A percentile compares a stretch with the other conserved stretches of the same genome.
Evolutionary conservation across 1,140 invertebrate species (phyloP).

Genomic region (Aradophagus sp.): DNA sequence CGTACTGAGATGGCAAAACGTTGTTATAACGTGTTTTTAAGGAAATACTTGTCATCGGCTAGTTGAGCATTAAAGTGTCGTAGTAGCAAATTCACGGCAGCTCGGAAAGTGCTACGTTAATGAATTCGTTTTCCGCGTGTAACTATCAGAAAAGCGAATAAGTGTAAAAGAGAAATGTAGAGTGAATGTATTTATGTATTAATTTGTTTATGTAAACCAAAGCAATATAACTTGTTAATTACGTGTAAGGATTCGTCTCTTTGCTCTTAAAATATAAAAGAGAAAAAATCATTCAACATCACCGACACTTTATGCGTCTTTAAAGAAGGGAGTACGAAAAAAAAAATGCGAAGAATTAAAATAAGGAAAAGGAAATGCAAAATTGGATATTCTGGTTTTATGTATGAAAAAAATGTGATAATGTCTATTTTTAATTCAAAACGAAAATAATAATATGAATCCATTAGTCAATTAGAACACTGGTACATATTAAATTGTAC

Average conservation of each 20-base stretch:
- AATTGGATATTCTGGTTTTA: conserved; percentile 35
- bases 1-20: too few relatives aligned
- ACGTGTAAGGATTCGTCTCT: conserved; percentile 56
- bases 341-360: conserved; percentile 18
- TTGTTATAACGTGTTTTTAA: too few relatives aligned
- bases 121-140: too few relatives aligned
- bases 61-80: too few relatives aligned
- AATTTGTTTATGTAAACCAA: conserved; percentile 62
- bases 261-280: conserved; percentile 55
- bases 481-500: conserved; percentile 47
- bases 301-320: conserved; percentile 32
- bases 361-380: conserved; percentile 28
- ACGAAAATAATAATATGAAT: too few relatives aligned
- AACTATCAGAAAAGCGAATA: conserved; percentile 27
- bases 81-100: too few relatives aligned
- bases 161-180: conserved; percentile 22
- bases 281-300: conserved; percentile 29
- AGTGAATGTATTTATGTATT: conserved; percentile 46
- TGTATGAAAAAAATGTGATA: conserved; percentile 52
- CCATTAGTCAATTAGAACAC: conserved; percentile 63
- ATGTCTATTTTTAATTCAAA: conserved; percentile 51
- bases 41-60: too few relatives aligned
- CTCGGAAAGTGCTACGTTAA: too few relatives aligned
- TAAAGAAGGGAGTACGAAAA: too few relatives aligned
- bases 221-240: conserved; percentile 65